Percentiles rank a stretch among this genome's conserved stretches.
Evolutionary conservation across 2,113 vertebrate genomes (phyloP).

Genomic region (Pseudorhombus dupliciocellatus): DNA sequence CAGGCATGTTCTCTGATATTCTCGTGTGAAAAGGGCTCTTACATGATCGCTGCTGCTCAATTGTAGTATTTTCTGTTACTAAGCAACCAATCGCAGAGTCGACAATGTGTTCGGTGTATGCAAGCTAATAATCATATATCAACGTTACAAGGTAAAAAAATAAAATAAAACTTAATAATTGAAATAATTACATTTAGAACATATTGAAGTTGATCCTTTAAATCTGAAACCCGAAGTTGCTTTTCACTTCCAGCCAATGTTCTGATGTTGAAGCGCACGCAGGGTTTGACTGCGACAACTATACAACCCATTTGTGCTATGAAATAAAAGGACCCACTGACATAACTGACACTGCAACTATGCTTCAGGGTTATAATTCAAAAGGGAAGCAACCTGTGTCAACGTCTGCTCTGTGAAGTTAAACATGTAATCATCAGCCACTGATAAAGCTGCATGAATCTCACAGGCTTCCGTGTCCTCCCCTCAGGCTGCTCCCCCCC

Average conservation of each 20-base stretch:
- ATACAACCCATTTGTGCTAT: not conserved
- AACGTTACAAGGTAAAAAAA: too few relatives aligned
- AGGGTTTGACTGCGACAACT: not conserved
- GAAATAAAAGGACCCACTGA: not conserved
- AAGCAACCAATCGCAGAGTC: too few relatives aligned
- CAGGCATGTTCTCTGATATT: too few relatives aligned
- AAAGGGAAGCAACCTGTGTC: not conserved
- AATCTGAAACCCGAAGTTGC: not conserved
- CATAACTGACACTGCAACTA: not conserved
- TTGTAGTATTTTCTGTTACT: too few relatives aligned
- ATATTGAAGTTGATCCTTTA: not conserved
- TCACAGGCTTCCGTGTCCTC: not conserved
- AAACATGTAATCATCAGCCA: constrained; percentile 4
- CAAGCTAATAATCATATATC: too few relatives aligned
- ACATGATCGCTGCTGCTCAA: too few relatives aligned
- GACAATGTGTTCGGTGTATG: too few relatives aligned
- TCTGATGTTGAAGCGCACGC: not conserved
- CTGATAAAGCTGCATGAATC: constrained; percentile 25
- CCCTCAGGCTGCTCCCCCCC: not conserved
- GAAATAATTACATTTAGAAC: too few relatives aligned
- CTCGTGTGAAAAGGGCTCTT: too few relatives aligned
- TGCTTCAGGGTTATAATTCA: constrained; percentile 3
- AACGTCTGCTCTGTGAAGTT: not conserved
- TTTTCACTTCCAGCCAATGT: not conserved
- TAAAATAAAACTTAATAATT: too few relatives aligned